Evolutionary conservation across 1,140 invertebrate genomes (phyloP).

Genomic region (Kradibia gibbosae): DNA sequence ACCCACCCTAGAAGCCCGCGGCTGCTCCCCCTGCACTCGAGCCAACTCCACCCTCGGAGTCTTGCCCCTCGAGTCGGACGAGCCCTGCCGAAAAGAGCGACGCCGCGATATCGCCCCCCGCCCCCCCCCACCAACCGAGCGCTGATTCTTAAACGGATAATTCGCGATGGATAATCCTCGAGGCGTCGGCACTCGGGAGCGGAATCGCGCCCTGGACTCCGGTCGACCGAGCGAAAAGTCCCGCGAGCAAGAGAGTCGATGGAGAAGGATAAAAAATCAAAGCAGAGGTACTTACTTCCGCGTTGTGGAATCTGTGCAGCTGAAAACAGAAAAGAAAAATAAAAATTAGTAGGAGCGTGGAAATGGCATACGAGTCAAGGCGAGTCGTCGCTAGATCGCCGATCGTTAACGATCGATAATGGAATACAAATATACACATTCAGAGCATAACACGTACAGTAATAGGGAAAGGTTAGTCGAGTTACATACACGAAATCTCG

Average conservation of each 20-base stretch:
- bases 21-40: no score
- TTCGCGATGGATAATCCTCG: neutral
- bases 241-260: neutral
- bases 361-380: conserved; percentile 23
- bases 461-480: conserved; percentile 65
- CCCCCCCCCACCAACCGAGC: neutral
- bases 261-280: conserved; percentile 10
- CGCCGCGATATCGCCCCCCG: no score
- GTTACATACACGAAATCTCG: conserved; percentile 70
- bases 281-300: conserved; percentile 83
- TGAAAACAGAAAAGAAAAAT: conserved; percentile 79
- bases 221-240: neutral
- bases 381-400: conserved; percentile 6
- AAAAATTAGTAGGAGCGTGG: conserved; percentile 55
- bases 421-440: conserved; percentile 69
- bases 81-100: no score
- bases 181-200: neutral
- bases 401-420: conserved; percentile 49
- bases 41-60: no score
- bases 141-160: neutral
- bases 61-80: no score
- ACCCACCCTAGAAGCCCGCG: no score
- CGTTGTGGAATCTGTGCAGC: conserved; percentile 91
- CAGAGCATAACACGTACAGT: conserved; percentile 69
- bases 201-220: neutral